Conservation (phyloP, 2,113 vertebrate genomes). For the Oryzias curvinotus region DNA sequence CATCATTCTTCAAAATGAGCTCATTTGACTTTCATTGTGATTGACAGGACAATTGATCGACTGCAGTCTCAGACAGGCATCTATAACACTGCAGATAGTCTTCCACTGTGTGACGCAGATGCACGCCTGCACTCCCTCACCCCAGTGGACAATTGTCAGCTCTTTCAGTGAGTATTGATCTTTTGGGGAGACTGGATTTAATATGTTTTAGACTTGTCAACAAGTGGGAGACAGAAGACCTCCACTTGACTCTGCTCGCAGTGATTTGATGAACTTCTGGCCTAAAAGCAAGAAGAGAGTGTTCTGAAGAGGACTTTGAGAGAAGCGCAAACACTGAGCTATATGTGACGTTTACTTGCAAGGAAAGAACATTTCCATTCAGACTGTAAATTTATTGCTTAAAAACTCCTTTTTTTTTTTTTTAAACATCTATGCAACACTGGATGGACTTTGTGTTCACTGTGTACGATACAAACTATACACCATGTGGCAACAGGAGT, state of each 20-base stretch:
- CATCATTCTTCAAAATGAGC: constrained; percentile 13
- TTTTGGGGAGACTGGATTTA: constrained; percentile 65
- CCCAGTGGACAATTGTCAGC: constrained; percentile 51
- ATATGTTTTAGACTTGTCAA: constrained; percentile 62
- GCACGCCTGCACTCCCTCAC: constrained; percentile 36
- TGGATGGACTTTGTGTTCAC: background rate
- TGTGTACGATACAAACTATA: too few species aligned
- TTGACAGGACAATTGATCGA: constrained; percentile 56
- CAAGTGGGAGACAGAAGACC: constrained; percentile 15
- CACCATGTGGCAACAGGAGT: too few species aligned
- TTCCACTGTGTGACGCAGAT: constrained; percentile 58
- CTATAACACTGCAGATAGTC: constrained; percentile 37
- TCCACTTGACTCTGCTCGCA: constrained; percentile 6
- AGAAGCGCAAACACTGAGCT: background rate
- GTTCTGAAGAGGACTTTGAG: constrained; percentile 18
- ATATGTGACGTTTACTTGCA: background rate
- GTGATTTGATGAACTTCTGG: constrained; percentile 19
- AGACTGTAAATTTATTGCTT: too few species aligned
- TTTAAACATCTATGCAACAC: background rate
- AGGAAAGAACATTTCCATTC: too few species aligned
- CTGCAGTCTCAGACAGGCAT: constrained; percentile 44
- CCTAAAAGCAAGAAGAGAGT: constrained; percentile 20
- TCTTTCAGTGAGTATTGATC: constrained; percentile 67
- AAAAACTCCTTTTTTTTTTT: background rate
- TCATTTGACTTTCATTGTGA: constrained; percentile 52